Evolutionary conservation across 2,113 vertebrate species (phyloP).

Genomic region (Dascyllus trimaculatus): DNA sequence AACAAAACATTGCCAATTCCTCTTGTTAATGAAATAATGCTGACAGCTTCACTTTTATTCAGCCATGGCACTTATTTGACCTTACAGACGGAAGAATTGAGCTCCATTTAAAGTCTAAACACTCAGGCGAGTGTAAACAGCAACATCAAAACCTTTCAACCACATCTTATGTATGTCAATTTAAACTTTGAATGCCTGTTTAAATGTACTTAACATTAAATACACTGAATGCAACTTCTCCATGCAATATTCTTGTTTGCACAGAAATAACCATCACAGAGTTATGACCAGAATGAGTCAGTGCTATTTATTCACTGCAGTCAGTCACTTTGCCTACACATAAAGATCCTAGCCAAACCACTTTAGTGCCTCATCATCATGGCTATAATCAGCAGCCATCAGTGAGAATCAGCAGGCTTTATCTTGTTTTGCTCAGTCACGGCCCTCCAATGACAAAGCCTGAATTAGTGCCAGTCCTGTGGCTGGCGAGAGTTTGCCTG

Average conservation of each 20-base stretch:
- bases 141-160: no score
- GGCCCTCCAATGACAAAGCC: slow-evolving; percentile 65
- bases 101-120: neutral
- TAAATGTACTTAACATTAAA: neutral
- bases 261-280: neutral
- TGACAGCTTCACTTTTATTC: neutral
- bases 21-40: neutral
- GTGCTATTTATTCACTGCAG: slow-evolving; percentile 18
- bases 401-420: slow-evolving; percentile 51
- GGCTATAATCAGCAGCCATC: slow-evolving; percentile 44
- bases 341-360: slow-evolving; percentile 14
- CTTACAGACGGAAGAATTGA: neutral
- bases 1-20: slow-evolving; percentile 3
- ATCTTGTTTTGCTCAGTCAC: slow-evolving; percentile 58
- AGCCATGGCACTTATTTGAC: neutral
- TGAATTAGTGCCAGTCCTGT: slow-evolving; percentile 61
- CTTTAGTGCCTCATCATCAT: slow-evolving; percentile 34
- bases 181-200: no score
- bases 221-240: neutral
- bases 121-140: neutral
- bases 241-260: slow-evolving; percentile 5
- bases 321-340: slow-evolving; percentile 40
- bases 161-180: no score
- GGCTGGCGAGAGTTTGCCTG: slow-evolving; percentile 30
- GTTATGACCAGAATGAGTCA: slow-evolving; percentile 1